phyloP scores from a whole-genome alignment of 2,113 vertebrate species.

The Anas platyrhynchos region DNA sequence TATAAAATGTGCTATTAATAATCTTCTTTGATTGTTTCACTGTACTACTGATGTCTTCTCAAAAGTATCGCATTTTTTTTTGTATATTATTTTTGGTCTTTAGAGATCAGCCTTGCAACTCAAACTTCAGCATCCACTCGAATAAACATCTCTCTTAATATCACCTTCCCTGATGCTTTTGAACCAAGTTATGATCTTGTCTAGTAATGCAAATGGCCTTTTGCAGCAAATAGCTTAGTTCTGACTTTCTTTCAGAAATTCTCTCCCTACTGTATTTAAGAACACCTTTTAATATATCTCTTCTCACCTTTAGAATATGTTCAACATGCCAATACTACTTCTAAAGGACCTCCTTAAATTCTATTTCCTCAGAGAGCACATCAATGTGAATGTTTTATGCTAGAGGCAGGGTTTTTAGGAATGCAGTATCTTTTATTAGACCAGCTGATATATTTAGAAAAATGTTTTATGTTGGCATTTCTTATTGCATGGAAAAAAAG shows the following conservation, averaged over 20 bases:
- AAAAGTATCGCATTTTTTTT: background rate
- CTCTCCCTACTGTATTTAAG: background rate
- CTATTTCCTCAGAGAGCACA: background rate
- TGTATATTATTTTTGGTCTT: background rate
- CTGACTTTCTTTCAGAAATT: background rate
- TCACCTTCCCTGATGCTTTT: background rate
- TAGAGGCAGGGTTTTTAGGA: background rate
- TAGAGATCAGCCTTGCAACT: background rate
- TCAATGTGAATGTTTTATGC: background rate
- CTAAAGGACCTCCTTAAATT: background rate
- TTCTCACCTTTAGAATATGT: background rate
- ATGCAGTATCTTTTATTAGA: background rate
- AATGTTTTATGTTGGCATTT: background rate
- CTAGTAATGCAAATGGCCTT: background rate
- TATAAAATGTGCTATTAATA: slow-evolving; percentile 29
- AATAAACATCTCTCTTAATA: background rate
- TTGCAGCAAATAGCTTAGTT: background rate
- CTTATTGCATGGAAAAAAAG: background rate
- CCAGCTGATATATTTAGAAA: background rate
- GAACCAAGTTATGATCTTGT: background rate
- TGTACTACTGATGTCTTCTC: background rate
- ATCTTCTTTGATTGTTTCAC: background rate
- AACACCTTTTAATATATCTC: background rate
- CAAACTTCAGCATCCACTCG: background rate
- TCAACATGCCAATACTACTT: background rate